Base-by-base conservation (phyloP, 2,797 vertebrate species). In the Cirrhinus mrigala region DNA sequence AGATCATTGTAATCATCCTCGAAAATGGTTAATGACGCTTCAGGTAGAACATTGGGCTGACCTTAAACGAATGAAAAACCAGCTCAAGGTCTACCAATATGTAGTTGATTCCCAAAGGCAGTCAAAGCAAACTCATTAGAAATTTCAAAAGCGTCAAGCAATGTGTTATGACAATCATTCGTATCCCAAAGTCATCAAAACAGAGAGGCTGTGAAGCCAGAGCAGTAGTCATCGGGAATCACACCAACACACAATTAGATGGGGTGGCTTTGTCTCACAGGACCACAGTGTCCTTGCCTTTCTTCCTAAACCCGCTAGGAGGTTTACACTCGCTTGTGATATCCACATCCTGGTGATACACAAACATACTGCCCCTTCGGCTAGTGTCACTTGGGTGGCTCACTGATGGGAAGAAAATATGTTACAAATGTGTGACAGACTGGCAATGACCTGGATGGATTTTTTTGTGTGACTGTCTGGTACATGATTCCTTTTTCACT, bases 281-380 rank as follows among this genome's bases (percentile, higher is more conserved):
- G 87, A 85, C 80, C 85, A 81, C 87, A 81, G 82, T 74, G 66
- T 24, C 76, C 95, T 97, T 96, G 96, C 95, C 95, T 97, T 96
- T 96, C 90, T 92, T 93, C 85, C 91, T 87, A 93, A 92, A 86
- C 91, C 91, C 94, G 90, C 84, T 91, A 86, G 88, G 90, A 89
- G 90, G 92, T 85, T 92, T 88, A 93, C 90, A 92, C 94, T 96
- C 96, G 92, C 91, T 94, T 94, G 94, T 95, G 94, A 97, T 95
- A 95, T 96, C 96, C 91, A 97, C 96, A 88, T 96, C 95, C 94
- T 97, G 96, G 80, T 96, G 96, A 95, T 96, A 97, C 90, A 97
- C 96, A 95, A 93, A 96, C 76, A 96, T 83, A 94, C 93, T 94
- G 90, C 94, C 92, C 91, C 93, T 95, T 90, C 82, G 92, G 90